Base-by-base conservation (phyloP, 1,140 invertebrate genomes). In the Diachasma alloeum region DNA sequence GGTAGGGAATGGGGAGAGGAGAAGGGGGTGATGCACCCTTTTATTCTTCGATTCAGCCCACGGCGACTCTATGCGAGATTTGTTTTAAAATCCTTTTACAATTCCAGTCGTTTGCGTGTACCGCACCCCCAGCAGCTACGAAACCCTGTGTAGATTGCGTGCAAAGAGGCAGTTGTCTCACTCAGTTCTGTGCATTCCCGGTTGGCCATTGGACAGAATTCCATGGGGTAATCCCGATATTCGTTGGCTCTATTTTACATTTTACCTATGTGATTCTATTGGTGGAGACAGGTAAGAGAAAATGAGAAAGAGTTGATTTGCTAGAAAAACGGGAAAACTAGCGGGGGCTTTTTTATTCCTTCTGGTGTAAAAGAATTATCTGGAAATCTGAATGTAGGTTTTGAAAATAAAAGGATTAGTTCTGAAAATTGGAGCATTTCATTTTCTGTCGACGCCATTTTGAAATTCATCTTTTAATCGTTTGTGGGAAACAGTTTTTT, bases 21-120 rank as follows among this genome's bases (percentile, higher is more conserved):
- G 24, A 66, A 66, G 15, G 56, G 72, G 86, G 84, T 83, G 75
- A 82, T 79, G 82, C 48, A 42, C 72, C 66, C 66, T 37, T 36
- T 68, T 68, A 79, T 79, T 79, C 78, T 79, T 77, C 72, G 78
- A 79, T 77, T 79, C 75, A 75, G 36, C 72, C 75, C 71, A 73
- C 70, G 73, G 66, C 76, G 66, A 53, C 37, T 46, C 59, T 82
- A 85, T 82, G 85, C 85, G 87, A 88, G 88, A 88, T 88, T 88
- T 89, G 87, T 88, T 89, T 87, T 87, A 85, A 88, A 88, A 89
- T 89, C 87, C 87, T 88, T 89, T 89, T 87, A 87, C 86, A 86
- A 87, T 88, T 88, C 86, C 82, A 70, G 53, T 66, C 39, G 59
- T 72, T 56, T 77, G 44, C 36, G 42, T 66, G 53, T 37, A 31